phyloP scores from a whole-genome alignment of 1,140 invertebrate species.

The Caenorhabditis elegans region WBcel235 BX284603.4:5477501-5478000 shows the following conservation, averaged over 20 bases:
- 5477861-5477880: constrained; percentile 16
- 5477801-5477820: background rate
- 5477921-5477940: constrained; percentile 4
- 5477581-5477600: constrained; percentile 55
- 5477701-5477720: constrained; percentile 21
- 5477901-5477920: constrained; percentile 14
- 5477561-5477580: constrained; percentile 61
- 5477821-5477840: background rate
- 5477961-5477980: background rate
- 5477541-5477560: constrained; percentile 59
- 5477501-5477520: background rate
- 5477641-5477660: constrained; percentile 55
- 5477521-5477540: background rate
- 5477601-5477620: constrained; percentile 62
- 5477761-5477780: too few relatives aligned
- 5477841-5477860: background rate
- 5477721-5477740: background rate
- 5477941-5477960: background rate
- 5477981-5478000: too few relatives aligned
- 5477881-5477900: background rate
- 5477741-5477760: background rate
- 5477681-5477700: background rate
- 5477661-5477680: background rate
- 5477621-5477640: constrained; percentile 63
- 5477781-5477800: too few relatives aligned